A percentile compares a stretch with the other conserved stretches of the same genome.
These are phyloP conservation scores for Protosalanx chinensis DNA, from an alignment of 2,797 vertebrate genomes.

Conservation along the genomic window DNA sequence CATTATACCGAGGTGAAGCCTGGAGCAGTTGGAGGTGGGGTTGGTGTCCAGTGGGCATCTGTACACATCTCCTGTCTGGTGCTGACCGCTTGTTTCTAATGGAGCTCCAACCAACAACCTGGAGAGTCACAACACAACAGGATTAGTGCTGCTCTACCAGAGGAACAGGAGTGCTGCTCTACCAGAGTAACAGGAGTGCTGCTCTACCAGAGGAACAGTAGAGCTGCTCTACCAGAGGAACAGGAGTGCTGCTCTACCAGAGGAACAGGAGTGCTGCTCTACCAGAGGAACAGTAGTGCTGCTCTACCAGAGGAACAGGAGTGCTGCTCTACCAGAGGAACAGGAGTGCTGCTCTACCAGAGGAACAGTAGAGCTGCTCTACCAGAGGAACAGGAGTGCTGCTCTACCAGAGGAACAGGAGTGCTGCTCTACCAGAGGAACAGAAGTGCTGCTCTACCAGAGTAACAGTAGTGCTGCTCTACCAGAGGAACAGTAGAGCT, in stretches of 20 bases:
- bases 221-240: too few species aligned
- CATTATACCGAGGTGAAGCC: constrained; percentile 77
- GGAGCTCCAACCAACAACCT: constrained; percentile 86
- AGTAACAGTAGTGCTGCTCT: neutral
- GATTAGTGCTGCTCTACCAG: neutral
- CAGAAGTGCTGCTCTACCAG: neutral
- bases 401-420: neutral
- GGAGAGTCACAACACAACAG: constrained; percentile 5
- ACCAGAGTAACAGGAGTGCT: neutral
- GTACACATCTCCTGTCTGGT: constrained; percentile 84
- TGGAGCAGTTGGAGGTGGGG: constrained; percentile 72
- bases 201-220: too few species aligned
- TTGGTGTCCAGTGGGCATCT: constrained; percentile 71
- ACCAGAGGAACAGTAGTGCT: too few species aligned
- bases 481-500: neutral
- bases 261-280: too few species aligned
- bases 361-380: neutral
- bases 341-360: neutral
- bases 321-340: too few species aligned
- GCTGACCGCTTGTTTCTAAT: constrained; percentile 76
- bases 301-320: too few species aligned
- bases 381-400: neutral
- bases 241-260: too few species aligned
- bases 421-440: neutral
- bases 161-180: neutral